phyloP scores from a whole-genome alignment of 2,888 invertebrate genomes.

The Tenthredo scrophulariae region DNA sequence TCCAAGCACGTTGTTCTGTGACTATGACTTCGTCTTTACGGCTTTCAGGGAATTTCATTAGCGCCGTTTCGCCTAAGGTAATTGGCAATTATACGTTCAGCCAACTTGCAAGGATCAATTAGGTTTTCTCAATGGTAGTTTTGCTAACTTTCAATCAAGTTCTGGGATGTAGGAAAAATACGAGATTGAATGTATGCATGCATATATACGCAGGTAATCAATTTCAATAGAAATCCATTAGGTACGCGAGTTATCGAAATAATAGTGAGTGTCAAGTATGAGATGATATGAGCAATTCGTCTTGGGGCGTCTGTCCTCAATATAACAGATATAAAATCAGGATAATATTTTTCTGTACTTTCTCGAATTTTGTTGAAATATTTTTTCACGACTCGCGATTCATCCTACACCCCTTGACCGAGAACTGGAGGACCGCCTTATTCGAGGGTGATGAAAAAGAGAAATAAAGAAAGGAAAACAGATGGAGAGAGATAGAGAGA shows the following conservation, averaged over 20 bases:
- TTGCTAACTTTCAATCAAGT: background rate
- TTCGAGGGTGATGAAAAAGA: background rate
- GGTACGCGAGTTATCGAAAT: background rate
- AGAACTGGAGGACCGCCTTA: background rate
- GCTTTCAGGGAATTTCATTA: constrained; percentile 43
- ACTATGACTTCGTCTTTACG: constrained; percentile 44
- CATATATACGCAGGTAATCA: background rate
- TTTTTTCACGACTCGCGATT: background rate
- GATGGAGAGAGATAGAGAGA: background rate
- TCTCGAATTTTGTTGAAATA: background rate
- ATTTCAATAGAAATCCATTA: constrained; percentile 33
- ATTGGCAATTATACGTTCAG: constrained; percentile 33
- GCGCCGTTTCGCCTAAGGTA: constrained; percentile 38
- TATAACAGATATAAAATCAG: background rate
- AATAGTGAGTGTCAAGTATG: background rate
- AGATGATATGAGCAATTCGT: background rate
- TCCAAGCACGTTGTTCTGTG: constrained; percentile 36
- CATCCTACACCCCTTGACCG: background rate
- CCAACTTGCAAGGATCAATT: constrained; percentile 30
- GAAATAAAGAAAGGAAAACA: constrained; percentile 2
- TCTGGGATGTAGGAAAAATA: background rate
- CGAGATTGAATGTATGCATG: background rate
- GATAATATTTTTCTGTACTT: background rate
- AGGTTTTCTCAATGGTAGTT: constrained; percentile 27
- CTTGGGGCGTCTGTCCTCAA: background rate